Evolutionary conservation across 1,140 invertebrate genomes (phyloP).

Genomic region (Thalassaphorura encarpata): DNA sequence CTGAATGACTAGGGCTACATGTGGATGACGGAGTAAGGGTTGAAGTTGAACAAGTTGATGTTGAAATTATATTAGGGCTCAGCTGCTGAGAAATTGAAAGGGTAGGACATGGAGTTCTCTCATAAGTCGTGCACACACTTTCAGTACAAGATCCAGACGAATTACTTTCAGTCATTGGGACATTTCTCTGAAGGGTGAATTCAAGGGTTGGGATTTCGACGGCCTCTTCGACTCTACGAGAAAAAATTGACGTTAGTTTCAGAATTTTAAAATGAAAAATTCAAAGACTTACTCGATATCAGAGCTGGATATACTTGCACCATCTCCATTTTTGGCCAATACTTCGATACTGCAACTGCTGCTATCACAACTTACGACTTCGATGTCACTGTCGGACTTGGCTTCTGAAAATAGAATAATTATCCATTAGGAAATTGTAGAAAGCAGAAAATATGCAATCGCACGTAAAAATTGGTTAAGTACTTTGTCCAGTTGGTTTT

Average conservation of each 20-base stretch:
- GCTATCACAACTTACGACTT: conserved; percentile 28
- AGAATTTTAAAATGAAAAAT: background rate
- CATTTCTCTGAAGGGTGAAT: background rate
- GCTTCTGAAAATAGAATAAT: conserved; percentile 15
- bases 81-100: background rate
- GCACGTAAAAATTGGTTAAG: too few species aligned
- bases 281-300: conserved; percentile 29
- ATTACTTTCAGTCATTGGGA: conserved; percentile 24
- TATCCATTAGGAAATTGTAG: background rate
- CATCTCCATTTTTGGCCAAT: conserved; percentile 14
- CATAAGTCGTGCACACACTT: conserved; percentile 25
- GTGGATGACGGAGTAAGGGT: too few species aligned
- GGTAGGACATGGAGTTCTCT: conserved; percentile 8
- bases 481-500: background rate
- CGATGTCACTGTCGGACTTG: conserved; percentile 30
- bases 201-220: conserved; percentile 12
- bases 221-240: conserved; percentile 18
- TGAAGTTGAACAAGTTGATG: background rate
- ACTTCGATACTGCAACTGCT: conserved; percentile 33
- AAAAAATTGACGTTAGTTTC: background rate
- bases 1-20: background rate
- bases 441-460: background rate
- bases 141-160: conserved; percentile 29
- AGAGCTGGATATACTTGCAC: too few species aligned
- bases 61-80: background rate